Conservation (phyloP, 2,797 vertebrate species). For the Trachurus trachurus region DNA sequence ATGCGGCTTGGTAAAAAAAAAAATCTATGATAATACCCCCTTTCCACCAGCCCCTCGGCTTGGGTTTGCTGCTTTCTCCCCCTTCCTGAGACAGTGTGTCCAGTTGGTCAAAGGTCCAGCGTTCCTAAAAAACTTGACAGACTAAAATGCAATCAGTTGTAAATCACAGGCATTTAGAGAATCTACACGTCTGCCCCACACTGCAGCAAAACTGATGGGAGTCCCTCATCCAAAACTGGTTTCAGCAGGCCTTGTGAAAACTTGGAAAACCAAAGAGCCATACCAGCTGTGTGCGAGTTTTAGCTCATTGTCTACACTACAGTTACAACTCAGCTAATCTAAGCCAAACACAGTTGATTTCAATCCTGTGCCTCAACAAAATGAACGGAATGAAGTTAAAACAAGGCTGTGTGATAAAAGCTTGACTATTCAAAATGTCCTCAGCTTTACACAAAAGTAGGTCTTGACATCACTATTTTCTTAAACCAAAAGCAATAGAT, state of each 20-base stretch:
- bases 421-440: background rate
- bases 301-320: constrained; percentile 47
- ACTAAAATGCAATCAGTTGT: constrained; percentile 89
- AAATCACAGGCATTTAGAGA: constrained; percentile 84
- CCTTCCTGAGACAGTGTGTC: constrained; percentile 95
- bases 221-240: constrained; percentile 45
- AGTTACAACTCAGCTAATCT: background rate
- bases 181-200: constrained; percentile 80
- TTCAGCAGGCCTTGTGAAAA: constrained; percentile 59
- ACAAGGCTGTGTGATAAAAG: background rate
- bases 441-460: background rate
- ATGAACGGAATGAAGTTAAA: background rate
- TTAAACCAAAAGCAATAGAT: background rate
- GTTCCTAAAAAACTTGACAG: constrained; percentile 94
- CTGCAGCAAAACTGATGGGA: constrained; percentile 91
- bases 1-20: constrained; percentile 6
- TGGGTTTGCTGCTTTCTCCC: constrained; percentile 89
- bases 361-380: background rate
- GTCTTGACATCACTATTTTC: background rate
- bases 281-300: constrained; percentile 57
- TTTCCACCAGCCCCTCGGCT: constrained; percentile 73
- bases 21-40: constrained; percentile 49
- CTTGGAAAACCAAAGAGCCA: constrained; percentile 28
- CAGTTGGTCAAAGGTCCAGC: constrained; percentile 99
- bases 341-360: background rate